Evolutionary conservation across 2,113 vertebrate genomes (phyloP), one percentile per base, ranked within the genome.

Genomic region (Alligator sinensis): DNA sequence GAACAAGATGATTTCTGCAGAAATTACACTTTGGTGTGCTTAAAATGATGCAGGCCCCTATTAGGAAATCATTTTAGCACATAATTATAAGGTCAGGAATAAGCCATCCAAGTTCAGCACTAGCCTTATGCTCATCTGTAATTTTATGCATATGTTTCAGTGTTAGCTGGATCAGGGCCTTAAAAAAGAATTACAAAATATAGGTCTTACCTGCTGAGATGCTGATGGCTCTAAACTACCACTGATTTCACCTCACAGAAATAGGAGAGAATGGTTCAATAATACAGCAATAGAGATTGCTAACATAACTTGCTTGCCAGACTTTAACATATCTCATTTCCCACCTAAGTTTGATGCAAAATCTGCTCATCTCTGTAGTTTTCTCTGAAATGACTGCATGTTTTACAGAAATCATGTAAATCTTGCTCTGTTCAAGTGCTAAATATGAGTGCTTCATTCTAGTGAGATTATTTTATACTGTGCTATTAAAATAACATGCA

Each of bases 41-140:
- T 77, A 72, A 0, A 11, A 30, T 92, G 91, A 87, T 68, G 6
- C 62, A 76, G 18, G 88, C 3, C 1, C 6, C 5, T 5, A 72
- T 78, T 94, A 86, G 81, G 22, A 94, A 15, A 95, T 47, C 89
- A 91, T 66, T 88, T 92, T 93, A 72, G 77, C 25, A 66, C 27
- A 54, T 10, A 89, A 88, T 64, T 89, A 30, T 89, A 94, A 91
- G 75, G 55, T 30, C 66, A 30, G 62, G 22, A 88, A 54, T 91
- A 91, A 82, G 30, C 72, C 93, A 86, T 84, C 61, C 82, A 24
- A 81, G 38, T 86, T 80, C 72, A 93, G 66, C 76, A 93, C 80
- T 60, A n/a, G 91, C 82, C 27, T 84, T 88, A 63, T 47, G 19
- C 59, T 3, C 92, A 90, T 72, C 47, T 78, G 34, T 87, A 86